Conservation (phyloP, 2,888 invertebrate species). For the Sisyra terminalis region DNA sequence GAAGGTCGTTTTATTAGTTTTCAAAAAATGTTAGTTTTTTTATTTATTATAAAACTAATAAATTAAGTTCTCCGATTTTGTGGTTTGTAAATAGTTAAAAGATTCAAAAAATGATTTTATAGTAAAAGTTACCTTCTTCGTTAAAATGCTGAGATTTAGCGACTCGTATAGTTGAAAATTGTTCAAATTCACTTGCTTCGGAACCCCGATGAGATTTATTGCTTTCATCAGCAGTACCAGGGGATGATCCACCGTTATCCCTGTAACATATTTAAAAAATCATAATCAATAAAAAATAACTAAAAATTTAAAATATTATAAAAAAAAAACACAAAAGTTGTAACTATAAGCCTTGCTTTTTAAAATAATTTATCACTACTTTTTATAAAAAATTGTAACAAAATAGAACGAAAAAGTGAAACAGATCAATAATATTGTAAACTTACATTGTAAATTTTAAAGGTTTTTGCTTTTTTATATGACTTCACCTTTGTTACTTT, state of each 20-base stretch:
- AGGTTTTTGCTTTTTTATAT: too few relatives aligned
- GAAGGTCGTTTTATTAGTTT: too few relatives aligned
- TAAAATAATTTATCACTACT: neutral
- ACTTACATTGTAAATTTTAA: too few relatives aligned
- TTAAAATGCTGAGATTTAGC: slow-evolving; percentile 26
- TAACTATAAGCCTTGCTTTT: neutral
- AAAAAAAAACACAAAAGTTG: slow-evolving; percentile 4
- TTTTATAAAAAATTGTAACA: slow-evolving; percentile 1
- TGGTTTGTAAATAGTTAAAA: too few relatives aligned
- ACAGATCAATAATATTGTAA: too few relatives aligned
- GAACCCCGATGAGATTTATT: slow-evolving; percentile 23
- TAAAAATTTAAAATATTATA: slow-evolving; percentile 2
- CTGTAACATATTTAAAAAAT: slow-evolving; percentile 17
- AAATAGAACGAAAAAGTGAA: too few relatives aligned
- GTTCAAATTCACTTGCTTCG: slow-evolving; percentile 20
- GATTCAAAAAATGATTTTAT: too few relatives aligned
- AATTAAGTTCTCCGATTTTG: too few relatives aligned
- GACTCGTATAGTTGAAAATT: slow-evolving; percentile 18
- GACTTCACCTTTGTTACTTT: too few relatives aligned
- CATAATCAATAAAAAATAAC: neutral
- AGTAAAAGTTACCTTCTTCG: slow-evolving; percentile 32
- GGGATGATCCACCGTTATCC: slow-evolving; percentile 27
- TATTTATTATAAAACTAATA: too few relatives aligned
- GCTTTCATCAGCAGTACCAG: slow-evolving; percentile 27
- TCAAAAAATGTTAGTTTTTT: too few relatives aligned